phyloP scores from a whole-genome alignment of 2,888 invertebrate genomes.

The Odontocerum albicorne region DNA sequence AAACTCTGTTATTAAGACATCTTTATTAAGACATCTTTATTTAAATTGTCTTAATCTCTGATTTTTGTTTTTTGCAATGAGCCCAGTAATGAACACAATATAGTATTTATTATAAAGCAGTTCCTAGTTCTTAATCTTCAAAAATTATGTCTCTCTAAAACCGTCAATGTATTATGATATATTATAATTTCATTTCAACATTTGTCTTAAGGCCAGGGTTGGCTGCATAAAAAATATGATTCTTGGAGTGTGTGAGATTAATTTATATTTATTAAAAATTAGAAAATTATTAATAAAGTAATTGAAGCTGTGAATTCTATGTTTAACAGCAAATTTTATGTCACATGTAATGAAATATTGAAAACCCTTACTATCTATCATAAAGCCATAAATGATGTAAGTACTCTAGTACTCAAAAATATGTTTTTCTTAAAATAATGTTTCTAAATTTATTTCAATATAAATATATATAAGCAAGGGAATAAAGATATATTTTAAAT shows the following conservation, averaged over 20 bases:
- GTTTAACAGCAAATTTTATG: not conserved
- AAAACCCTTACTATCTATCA: too few relatives aligned
- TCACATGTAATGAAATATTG: not conserved
- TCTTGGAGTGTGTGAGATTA: slow-evolving; percentile 1
- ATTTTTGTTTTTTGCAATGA: too few relatives aligned
- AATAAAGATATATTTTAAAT: too few relatives aligned
- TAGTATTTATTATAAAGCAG: too few relatives aligned
- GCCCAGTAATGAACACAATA: too few relatives aligned
- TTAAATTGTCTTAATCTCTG: not conserved
- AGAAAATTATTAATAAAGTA: slow-evolving; percentile 21
- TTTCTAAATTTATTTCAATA: too few relatives aligned
- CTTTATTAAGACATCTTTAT: not conserved
- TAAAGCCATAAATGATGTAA: too few relatives aligned
- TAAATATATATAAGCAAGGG: too few relatives aligned
- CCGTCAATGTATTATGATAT: not conserved
- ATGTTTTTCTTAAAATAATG: too few relatives aligned
- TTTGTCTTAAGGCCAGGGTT: too few relatives aligned
- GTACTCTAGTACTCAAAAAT: too few relatives aligned
- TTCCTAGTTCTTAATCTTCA: too few relatives aligned
- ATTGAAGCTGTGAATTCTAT: not conserved
- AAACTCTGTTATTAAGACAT: not conserved
- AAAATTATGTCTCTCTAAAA: not conserved
- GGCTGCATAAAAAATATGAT: not conserved
- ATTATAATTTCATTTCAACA: not conserved
- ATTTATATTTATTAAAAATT: slow-evolving; percentile 19